Conservation (phyloP, 2,888 invertebrate genomes). For the Pegoplata infirma region DNA sequence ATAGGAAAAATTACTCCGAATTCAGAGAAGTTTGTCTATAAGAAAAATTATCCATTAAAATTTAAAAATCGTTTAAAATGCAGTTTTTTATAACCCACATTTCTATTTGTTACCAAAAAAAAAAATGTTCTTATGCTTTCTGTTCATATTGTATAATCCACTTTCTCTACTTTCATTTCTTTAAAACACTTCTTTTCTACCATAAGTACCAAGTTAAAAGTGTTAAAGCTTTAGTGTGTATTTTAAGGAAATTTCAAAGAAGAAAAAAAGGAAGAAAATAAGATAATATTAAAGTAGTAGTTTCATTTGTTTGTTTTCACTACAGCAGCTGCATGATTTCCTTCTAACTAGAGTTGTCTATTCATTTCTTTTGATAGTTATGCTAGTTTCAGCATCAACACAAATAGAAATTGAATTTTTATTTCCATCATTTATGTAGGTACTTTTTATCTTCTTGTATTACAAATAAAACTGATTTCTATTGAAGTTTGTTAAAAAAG, state of each 20-base stretch:
- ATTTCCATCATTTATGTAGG: conserved; percentile 20
- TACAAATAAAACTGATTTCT: neutral
- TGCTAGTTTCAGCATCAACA: conserved; percentile 22
- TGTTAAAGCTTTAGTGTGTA: conserved; percentile 13
- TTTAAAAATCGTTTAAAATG: too few relatives aligned
- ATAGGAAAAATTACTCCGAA: too few relatives aligned
- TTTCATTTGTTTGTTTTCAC: conserved; percentile 3
- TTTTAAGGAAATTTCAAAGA: conserved; percentile 3
- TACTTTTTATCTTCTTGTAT: conserved; percentile 2
- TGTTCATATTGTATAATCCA: too few relatives aligned
- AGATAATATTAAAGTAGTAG: conserved; percentile 1
- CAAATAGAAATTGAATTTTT: conserved; percentile 35
- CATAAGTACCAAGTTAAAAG: conserved; percentile 13
- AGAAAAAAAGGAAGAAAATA: conserved; percentile 17
- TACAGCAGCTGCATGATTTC: conserved; percentile 28
- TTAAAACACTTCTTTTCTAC: too few relatives aligned
- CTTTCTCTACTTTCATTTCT: neutral
- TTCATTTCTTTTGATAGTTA: neutral
- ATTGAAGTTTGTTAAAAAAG: neutral
- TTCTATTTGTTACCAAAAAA: too few relatives aligned
- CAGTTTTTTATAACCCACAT: too few relatives aligned
- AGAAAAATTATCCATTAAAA: too few relatives aligned
- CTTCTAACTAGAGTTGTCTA: conserved; percentile 11
- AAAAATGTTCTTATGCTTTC: too few relatives aligned
- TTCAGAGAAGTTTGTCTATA: too few relatives aligned